Percentiles rank a stretch among this genome's conserved stretches.
Conservation (phyloP, 2,113 vertebrate genomes). For the Neodontobutis hainanensis region DNA sequence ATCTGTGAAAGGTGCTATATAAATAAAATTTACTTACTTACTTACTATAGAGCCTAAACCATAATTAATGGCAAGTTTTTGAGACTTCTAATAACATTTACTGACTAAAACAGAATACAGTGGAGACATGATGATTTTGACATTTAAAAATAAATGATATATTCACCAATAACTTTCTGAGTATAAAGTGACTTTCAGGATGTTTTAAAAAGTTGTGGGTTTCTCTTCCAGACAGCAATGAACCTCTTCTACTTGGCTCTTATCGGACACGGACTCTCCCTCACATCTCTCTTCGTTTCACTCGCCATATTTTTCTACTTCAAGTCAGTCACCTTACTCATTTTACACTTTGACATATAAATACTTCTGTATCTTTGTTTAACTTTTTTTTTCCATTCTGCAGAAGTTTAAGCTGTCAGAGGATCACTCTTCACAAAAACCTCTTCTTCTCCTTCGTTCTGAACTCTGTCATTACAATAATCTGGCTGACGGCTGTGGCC, state of each 20-base stretch:
- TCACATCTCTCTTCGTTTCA: conserved; percentile 90
- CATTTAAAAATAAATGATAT: too few relatives aligned
- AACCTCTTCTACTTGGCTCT: conserved; percentile 96
- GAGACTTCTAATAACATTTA: too few relatives aligned
- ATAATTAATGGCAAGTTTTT: too few relatives aligned
- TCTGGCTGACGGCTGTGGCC: conserved; percentile 88
- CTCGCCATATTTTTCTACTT: conserved; percentile 98
- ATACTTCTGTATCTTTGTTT: background rate
- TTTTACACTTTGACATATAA: background rate
- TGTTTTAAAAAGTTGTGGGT: background rate
- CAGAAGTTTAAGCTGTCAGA: conserved; percentile 97
- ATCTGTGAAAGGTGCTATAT: too few relatives aligned
- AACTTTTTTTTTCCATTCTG: background rate
- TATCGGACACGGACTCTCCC: conserved; percentile 95
- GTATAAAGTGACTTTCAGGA: too few relatives aligned
- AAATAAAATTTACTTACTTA: too few relatives aligned
- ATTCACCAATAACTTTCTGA: too few relatives aligned
- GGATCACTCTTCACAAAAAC: conserved; percentile 98
- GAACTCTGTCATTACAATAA: conserved; percentile 94
- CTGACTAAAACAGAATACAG: too few relatives aligned
- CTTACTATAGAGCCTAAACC: too few relatives aligned
- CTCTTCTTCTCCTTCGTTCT: conserved; percentile 96
- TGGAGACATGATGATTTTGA: too few relatives aligned
- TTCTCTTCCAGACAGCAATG: conserved; percentile 87
- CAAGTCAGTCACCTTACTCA: conserved; percentile 84